phyloP scores from a whole-genome alignment of 2,113 vertebrate genomes.

The Choloepus hoffmanni region DNA sequence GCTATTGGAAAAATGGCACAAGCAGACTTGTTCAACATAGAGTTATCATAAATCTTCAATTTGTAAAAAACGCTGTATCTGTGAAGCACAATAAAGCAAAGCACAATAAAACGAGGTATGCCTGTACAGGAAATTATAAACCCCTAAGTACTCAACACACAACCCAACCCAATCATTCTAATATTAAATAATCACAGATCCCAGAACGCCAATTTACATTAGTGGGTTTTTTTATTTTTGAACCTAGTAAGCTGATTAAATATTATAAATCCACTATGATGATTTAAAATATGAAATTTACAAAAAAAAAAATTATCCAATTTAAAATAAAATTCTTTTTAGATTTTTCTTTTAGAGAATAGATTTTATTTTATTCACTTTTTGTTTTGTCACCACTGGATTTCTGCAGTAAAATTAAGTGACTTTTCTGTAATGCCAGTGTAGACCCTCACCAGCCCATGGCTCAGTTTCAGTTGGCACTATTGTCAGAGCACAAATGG shows the following conservation, averaged over 20 bases:
- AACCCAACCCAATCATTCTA: neutral
- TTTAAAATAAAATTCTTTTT: conserved; percentile 13
- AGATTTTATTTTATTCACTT: neutral
- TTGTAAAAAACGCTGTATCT: no score
- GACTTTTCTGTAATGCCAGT: neutral
- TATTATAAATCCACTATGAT: neutral
- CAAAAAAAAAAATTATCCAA: neutral
- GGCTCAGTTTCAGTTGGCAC: neutral
- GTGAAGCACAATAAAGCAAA: no score
- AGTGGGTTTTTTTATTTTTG: neutral
- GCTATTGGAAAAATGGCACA: no score
- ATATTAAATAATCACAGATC: neutral
- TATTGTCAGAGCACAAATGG: neutral
- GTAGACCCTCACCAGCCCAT: neutral
- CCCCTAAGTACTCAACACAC: neutral
- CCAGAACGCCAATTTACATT: neutral
- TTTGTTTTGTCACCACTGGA: neutral
- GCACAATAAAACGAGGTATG: no score
- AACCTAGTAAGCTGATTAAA: neutral
- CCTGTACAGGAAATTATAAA: neutral
- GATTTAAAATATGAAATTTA: neutral
- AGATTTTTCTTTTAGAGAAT: neutral
- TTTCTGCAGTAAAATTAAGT: neutral
- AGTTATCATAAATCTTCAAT: no score
- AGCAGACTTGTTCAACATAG: no score